These are phyloP conservation scores for Muscicapa adusta DNA, from an alignment of 2,113 vertebrate genomes.

Conservation along the genomic window DNA sequence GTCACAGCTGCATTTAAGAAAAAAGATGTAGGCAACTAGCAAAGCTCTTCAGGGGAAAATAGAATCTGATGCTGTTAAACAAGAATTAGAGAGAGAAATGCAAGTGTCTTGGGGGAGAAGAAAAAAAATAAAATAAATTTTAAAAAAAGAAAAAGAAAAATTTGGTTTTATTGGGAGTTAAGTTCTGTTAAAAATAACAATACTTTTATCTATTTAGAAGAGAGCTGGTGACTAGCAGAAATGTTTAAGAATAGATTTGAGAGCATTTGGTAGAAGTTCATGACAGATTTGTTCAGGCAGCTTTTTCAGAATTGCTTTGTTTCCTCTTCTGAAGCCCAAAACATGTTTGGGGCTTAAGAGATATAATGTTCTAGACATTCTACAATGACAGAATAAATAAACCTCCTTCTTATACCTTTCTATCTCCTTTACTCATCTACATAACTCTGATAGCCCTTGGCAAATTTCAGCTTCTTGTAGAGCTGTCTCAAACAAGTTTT, in stretches of 20 bases:
- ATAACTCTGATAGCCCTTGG: background rate
- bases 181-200: background rate
- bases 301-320: background rate
- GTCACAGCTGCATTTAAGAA: background rate
- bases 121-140: no score
- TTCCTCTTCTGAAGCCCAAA: background rate
- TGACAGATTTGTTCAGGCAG: constrained; percentile 1
- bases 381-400: background rate
- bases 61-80: background rate
- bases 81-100: background rate
- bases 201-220: background rate
- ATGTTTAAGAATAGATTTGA: background rate
- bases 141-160: background rate
- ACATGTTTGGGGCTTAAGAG: background rate
- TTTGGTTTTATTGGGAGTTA: background rate
- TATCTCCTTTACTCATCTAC: background rate
- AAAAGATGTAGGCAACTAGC: background rate
- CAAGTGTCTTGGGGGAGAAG: background rate
- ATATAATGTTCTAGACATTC: background rate
- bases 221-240: background rate
- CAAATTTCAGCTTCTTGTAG: background rate
- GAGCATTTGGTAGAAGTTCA: constrained; percentile 6
- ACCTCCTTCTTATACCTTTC: background rate
- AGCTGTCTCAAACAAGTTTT: background rate
- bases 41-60: background rate